Evolutionary conservation across 2,113 vertebrate species (phyloP).

Genomic region (Clupea harengus): DNA sequence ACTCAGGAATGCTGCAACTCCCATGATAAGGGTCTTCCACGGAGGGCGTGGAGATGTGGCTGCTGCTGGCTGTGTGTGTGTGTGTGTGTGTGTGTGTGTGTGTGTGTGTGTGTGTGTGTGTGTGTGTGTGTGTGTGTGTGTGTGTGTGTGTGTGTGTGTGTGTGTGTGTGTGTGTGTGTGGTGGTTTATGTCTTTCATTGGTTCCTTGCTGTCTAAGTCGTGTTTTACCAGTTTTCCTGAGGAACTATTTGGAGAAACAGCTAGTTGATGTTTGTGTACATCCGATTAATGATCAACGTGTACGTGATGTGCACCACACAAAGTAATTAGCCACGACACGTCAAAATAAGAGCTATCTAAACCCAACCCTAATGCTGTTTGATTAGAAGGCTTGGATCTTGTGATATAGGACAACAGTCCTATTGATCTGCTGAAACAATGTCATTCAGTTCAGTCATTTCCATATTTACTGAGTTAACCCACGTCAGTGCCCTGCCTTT

Average conservation of each 20-base stretch:
- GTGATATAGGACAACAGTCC: neutral
- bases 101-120: neutral
- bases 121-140: too few relatives aligned
- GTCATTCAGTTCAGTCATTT: neutral
- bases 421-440: neutral
- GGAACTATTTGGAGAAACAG: neutral
- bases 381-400: neutral
- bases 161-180: constrained; percentile 23
- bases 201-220: neutral
- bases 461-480: neutral
- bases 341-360: neutral
- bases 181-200: neutral
- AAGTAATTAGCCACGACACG: neutral
- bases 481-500: neutral
- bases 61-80: neutral
- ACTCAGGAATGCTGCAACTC: constrained; percentile 42
- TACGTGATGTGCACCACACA: too few relatives aligned
- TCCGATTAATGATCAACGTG: neutral
- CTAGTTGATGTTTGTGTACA: neutral
- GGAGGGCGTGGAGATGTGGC: neutral
- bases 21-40: neutral
- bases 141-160: too few relatives aligned
- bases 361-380: neutral
- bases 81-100: constrained; percentile 14
- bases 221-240: neutral